Conservation (phyloP, 2,888 invertebrate species). For the Mimumesa dahlbomi region DNA sequence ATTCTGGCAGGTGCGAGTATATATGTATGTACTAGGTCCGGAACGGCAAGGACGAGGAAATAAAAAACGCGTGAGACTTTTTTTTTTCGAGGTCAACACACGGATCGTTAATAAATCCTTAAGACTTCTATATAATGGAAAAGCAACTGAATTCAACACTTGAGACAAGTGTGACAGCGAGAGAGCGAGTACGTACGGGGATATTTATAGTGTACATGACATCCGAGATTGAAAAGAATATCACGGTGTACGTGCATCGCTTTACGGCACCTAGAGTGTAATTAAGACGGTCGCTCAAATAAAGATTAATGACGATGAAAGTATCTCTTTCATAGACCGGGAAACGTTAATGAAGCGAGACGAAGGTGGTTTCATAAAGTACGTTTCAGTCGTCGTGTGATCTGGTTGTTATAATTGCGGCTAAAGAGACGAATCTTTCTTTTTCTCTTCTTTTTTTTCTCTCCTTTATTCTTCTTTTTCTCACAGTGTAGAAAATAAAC, state of each 20-base stretch:
- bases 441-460: too few species aligned
- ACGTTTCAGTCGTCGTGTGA: neutral
- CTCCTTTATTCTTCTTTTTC: too few species aligned
- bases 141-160: neutral
- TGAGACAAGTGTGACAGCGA: neutral
- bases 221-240: conserved; percentile 17
- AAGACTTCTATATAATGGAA: conserved; percentile 1
- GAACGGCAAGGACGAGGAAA: conserved; percentile 11
- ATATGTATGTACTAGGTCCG: too few species aligned
- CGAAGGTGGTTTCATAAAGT: neutral
- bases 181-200: neutral
- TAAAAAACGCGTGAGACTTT: conserved; percentile 4
- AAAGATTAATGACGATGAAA: conserved; percentile 41
- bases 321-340: conserved; percentile 23
- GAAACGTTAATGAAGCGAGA: conserved; percentile 25
- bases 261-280: conserved; percentile 11
- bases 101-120: conserved; percentile 4
- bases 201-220: conserved; percentile 16
- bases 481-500: conserved; percentile 4
- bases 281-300: conserved; percentile 28
- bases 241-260: conserved; percentile 3
- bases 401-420: conserved; percentile 9
- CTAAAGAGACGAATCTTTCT: neutral
- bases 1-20: conserved; percentile 29
- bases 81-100: conserved; percentile 1